A percentile compares a stretch with the other conserved stretches of the same genome.
phyloP scores from a whole-genome alignment of 2,113 vertebrate genomes.

The Symphodus melops region DNA sequence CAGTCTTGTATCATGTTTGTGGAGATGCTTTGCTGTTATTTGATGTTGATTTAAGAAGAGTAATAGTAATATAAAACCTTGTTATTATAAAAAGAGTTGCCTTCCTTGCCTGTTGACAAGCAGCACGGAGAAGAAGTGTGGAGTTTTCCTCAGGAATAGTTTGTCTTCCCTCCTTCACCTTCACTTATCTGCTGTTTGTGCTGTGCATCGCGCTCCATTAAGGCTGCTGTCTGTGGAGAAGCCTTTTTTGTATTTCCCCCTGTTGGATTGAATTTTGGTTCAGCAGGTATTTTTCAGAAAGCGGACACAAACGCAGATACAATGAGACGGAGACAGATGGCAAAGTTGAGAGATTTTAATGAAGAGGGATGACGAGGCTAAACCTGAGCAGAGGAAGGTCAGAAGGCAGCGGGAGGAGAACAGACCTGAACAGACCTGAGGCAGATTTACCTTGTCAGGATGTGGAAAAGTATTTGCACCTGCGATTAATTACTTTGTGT shows the following conservation, averaged over 20 bases:
- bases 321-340: slow-evolving; percentile 24
- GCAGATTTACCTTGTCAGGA: neutral
- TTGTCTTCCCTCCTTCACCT: neutral
- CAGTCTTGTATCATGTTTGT: no score
- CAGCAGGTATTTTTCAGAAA: neutral
- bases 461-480: neutral
- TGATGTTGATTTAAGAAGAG: no score
- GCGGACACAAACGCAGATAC: slow-evolving; percentile 6
- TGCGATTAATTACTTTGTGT: neutral
- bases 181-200: neutral
- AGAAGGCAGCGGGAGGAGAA: slow-evolving; percentile 2
- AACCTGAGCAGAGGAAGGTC: slow-evolving; percentile 23
- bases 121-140: neutral
- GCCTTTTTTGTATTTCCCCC: neutral
- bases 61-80: no score
- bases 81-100: no score
- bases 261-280: neutral
- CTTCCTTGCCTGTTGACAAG: no score
- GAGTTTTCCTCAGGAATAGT: neutral
- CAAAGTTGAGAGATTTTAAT: slow-evolving; percentile 37
- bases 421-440: slow-evolving; percentile 11
- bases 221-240: neutral
- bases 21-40: no score
- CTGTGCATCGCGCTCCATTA: neutral
- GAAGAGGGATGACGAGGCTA: slow-evolving; percentile 19